Conservation (phyloP, 2,888 invertebrate genomes). For the Strigamia transsilvanica region DNA sequence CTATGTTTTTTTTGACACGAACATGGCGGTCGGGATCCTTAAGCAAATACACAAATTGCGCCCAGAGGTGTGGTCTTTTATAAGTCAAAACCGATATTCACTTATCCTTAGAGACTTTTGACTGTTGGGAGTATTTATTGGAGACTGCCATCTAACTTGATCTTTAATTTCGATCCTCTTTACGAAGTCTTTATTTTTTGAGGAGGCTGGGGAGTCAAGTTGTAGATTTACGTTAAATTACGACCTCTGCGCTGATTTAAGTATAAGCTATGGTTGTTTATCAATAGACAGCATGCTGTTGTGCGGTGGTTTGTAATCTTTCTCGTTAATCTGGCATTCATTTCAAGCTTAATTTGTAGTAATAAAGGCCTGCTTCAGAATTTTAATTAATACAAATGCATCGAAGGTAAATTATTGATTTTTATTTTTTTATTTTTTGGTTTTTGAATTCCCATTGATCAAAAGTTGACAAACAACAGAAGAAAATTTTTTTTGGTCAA, state of each 20-base stretch:
- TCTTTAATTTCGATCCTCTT: constrained; percentile 1
- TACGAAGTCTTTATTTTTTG: neutral
- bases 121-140: neutral
- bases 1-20: constrained; percentile 17
- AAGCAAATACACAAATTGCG: constrained; percentile 16
- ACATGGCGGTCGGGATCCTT: constrained; percentile 11
- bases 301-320: neutral
- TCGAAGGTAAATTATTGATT: neutral
- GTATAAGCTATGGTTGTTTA: neutral
- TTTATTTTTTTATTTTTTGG: constrained; percentile 16
- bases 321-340: constrained; percentile 18
- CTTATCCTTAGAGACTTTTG: neutral
- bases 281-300: neutral
- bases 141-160: neutral
- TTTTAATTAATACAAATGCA: neutral
- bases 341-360: neutral
- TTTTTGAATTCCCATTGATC: neutral
- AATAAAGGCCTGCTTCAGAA: neutral
- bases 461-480: neutral
- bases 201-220: neutral
- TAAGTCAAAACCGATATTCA: constrained; percentile 23
- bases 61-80: neutral
- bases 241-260: neutral
- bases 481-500: neutral
- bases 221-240: constrained; percentile 3